A percentile compares a stretch with the other conserved stretches of the same genome.
Evolutionary conservation across 1,140 invertebrate genomes (phyloP).

Genomic region (Panonychus citri): DNA sequence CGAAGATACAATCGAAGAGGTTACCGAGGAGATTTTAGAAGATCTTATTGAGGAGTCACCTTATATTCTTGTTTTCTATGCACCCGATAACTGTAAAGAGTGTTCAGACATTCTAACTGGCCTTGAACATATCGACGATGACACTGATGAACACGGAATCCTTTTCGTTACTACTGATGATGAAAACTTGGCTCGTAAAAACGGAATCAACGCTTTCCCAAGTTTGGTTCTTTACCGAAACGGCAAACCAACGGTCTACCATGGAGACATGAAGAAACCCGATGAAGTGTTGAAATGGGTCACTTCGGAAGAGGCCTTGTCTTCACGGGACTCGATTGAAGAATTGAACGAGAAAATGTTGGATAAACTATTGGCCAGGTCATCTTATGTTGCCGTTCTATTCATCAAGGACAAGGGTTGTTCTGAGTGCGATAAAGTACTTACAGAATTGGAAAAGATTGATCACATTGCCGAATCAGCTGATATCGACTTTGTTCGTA

Average conservation of each 20-base stretch:
- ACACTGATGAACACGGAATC: slow-evolving; percentile 72
- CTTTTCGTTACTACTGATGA: slow-evolving; percentile 38
- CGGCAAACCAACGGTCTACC: slow-evolving; percentile 39
- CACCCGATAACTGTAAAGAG: slow-evolving; percentile 17
- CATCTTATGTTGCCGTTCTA: slow-evolving; percentile 67
- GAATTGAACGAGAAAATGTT: slow-evolving; percentile 76
- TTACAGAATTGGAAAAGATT: slow-evolving; percentile 74
- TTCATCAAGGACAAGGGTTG: slow-evolving; percentile 82
- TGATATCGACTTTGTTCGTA: slow-evolving; percentile 77
- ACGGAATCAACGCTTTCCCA: slow-evolving; percentile 50
- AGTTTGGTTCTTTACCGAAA: slow-evolving; percentile 71
- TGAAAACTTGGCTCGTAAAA: slow-evolving; percentile 41
- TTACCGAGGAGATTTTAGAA: slow-evolving; percentile 24
- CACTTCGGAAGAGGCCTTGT: slow-evolving; percentile 68
- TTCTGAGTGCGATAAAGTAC: slow-evolving; percentile 64
- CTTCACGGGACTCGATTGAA: slow-evolving; percentile 76
- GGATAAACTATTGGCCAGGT: slow-evolving; percentile 64
- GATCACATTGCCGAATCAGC: slow-evolving; percentile 79
- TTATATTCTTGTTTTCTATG: slow-evolving; percentile 19
- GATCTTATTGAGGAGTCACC: slow-evolving; percentile 16
- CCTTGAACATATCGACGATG: slow-evolving; percentile 71
- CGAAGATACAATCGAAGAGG: slow-evolving; percentile 75
- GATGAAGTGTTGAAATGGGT: slow-evolving; percentile 68
- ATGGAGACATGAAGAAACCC: slow-evolving; percentile 58
- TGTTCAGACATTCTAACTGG: slow-evolving; percentile 26